phyloP scores from a whole-genome alignment of 2,888 invertebrate species.

The Nezara viridula region DNA sequence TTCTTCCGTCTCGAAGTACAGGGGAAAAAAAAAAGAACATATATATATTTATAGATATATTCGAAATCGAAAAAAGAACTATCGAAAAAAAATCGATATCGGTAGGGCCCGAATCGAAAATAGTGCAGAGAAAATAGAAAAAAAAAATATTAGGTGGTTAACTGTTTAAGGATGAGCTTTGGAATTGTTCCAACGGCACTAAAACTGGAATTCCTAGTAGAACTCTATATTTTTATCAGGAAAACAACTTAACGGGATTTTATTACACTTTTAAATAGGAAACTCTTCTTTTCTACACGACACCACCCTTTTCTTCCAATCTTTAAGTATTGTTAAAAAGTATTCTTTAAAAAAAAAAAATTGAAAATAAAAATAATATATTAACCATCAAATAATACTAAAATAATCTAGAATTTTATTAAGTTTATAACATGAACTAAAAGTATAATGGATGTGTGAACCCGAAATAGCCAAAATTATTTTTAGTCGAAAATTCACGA shows the following conservation, averaged over 20 bases:
- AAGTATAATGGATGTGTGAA: neutral
- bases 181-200: conserved; percentile 7
- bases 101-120: neutral
- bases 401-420: no score
- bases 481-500: neutral
- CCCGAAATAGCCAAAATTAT: neutral
- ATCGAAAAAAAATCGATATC: conserved; percentile 7
- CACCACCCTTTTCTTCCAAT: neutral
- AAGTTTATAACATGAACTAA: no score
- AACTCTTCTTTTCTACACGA: neutral
- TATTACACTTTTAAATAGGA: conserved; percentile 17
- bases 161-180: conserved; percentile 23
- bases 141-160: conserved; percentile 34
- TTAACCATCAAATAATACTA: no score
- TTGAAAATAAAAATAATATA: no score
- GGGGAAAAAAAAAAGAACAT: neutral
- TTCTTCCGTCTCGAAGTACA: neutral
- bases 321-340: neutral
- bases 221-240: conserved; percentile 27
- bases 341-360: neutral
- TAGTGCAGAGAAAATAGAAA: conserved; percentile 31
- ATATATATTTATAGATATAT: neutral
- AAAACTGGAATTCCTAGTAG: conserved; percentile 47
- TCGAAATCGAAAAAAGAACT: neutral
- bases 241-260: conserved; percentile 25